Conservation (phyloP, 2,113 vertebrate genomes). For the Aptenodytes patagonicus region DNA sequence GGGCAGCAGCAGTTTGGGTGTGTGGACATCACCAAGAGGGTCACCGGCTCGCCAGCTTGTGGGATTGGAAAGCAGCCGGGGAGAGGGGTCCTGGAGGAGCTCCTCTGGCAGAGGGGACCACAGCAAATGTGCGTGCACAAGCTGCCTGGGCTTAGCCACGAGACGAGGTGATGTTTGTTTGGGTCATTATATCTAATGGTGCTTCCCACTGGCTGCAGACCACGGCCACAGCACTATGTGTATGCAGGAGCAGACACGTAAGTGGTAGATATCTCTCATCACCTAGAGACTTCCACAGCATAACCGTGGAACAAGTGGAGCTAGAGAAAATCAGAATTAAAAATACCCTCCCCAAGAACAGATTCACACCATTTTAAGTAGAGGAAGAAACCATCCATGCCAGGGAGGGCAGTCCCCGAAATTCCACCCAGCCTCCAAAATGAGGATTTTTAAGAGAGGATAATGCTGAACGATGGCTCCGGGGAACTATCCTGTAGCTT, state of each 20-base stretch:
- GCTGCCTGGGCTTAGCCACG: neutral
- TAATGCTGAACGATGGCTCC: neutral
- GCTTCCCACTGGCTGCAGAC: neutral
- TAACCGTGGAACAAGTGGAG: neutral
- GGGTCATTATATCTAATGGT: neutral
- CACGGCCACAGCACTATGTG: accelerated
- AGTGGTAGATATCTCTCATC: neutral
- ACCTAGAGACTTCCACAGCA: neutral
- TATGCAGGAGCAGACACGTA: neutral
- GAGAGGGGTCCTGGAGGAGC: neutral
- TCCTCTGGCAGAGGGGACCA: neutral
- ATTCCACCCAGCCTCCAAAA: neutral
- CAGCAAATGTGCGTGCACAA: accelerated
- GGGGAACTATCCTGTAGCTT: neutral
- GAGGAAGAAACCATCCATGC: neutral
- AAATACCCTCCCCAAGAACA: neutral
- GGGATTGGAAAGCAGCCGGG: neutral
- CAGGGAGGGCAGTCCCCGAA: neutral
- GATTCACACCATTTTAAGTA: neutral
- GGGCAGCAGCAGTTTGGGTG: accelerated
- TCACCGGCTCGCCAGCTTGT: neutral
- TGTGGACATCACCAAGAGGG: neutral
- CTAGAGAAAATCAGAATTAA: neutral
- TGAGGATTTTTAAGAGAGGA: neutral
- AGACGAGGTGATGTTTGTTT: accelerated